Conservation (phyloP, 2,797 vertebrate species). For the Propithecus deckenii region DNA sequence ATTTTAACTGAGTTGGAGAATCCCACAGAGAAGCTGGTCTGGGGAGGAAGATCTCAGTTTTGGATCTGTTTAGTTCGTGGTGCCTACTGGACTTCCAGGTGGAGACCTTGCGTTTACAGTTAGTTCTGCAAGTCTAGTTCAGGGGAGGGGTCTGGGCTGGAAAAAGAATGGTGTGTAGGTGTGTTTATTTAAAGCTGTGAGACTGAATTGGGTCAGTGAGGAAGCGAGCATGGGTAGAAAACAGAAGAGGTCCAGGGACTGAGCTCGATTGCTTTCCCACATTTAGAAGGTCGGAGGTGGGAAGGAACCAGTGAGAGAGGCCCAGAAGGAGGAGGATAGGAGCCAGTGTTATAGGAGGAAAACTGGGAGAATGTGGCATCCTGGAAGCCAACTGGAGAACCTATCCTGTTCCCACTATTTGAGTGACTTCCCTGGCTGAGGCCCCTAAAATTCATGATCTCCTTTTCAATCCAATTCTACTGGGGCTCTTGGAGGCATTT, state of each 20-base stretch:
- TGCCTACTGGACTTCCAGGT: background rate
- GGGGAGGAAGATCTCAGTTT: background rate
- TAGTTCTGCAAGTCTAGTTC: background rate
- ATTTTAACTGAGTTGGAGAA: background rate
- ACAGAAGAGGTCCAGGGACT: background rate
- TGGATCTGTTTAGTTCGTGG: background rate
- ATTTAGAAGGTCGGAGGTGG: background rate
- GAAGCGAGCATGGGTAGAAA: background rate
- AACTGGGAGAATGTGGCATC: background rate
- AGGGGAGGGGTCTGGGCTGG: background rate
- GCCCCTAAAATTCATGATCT: background rate
- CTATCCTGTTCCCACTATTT: background rate
- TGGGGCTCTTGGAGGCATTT: background rate
- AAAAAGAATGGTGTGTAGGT: background rate
- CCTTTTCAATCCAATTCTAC: background rate
- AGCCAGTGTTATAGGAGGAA: background rate
- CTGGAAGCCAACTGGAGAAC: background rate
- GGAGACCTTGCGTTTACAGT: background rate
- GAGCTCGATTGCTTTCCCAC: background rate
- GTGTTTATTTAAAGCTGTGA: background rate
- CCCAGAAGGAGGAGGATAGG: background rate
- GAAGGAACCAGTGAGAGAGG: background rate
- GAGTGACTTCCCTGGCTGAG: background rate
- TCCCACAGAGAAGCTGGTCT: background rate
- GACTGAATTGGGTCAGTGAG: background rate